A percentile compares a stretch with the other conserved stretches of the same genome.
These are phyloP conservation scores for Planiliza haematocheilus DNA, from an alignment of 2,113 vertebrate genomes.

Conservation along the genomic window DNA sequence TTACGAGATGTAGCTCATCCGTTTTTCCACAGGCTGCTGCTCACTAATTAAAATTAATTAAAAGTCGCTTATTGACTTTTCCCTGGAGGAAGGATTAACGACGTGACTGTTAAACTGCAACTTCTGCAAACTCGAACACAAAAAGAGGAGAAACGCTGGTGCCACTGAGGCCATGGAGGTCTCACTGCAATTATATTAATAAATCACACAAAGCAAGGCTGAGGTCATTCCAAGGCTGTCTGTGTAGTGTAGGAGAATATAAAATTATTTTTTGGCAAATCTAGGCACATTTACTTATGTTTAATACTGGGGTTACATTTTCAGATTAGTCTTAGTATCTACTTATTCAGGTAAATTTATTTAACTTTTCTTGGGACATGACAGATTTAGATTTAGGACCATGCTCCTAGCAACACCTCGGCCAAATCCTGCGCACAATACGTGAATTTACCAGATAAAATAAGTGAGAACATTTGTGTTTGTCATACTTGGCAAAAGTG, in stretches of 20 bases:
- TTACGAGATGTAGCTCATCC: not conserved
- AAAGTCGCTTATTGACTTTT: conserved; percentile 7
- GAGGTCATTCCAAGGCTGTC: not conserved
- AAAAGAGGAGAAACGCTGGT: conserved; percentile 19
- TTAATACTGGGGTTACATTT: no score
- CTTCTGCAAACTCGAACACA: not conserved
- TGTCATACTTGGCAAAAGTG: conserved; percentile 87
- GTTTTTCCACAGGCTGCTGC: not conserved
- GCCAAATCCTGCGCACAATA: no score
- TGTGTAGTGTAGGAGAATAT: not conserved
- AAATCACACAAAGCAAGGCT: conserved; percentile 3
- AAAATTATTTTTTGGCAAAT: no score
- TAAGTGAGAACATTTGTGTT: not conserved
- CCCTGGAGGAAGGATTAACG: conserved; percentile 4
- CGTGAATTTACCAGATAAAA: no score
- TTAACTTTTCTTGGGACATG: no score
- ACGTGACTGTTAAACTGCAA: not conserved
- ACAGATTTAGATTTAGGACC: no score
- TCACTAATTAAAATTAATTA: conserved; percentile 9
- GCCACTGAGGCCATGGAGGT: not conserved
- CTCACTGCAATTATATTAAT: not conserved
- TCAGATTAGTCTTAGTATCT: no score
- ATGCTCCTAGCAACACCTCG: no score
- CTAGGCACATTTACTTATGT: no score
- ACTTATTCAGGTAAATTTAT: no score